Base-by-base conservation (phyloP, 2,888 invertebrate species). In the Oconnorella tubifera region DNA sequence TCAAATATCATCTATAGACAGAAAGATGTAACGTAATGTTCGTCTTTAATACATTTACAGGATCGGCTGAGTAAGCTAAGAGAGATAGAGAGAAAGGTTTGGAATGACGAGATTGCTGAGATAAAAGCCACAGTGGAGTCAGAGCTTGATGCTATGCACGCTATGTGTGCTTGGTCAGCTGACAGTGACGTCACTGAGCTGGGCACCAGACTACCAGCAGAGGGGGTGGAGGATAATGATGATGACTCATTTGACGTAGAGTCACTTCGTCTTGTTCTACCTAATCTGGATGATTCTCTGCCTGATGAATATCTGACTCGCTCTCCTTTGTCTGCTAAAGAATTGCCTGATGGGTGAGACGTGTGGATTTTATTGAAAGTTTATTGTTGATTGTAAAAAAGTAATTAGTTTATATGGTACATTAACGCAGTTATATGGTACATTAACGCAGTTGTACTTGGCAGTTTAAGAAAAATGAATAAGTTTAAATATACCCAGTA, bases 61-160 rank as follows among this genome's bases (percentile, higher is more conserved):
- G 71, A 72, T 23, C 68, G 72, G 48, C 66, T 70, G 10, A 68
- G 70, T 33, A 73, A 74, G 28, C 74, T 75, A 33, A 73, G 75
- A 31, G 75, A 75, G 33, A 61, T 70, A 1, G 70, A 69, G 49
- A 62, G 68, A 50, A 65, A 62, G 48, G 58, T 70, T 14, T 71
- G 63, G 60, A 56, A 50, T 1, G 33, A 40, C 25, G 69, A 64
- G 3, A 50, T 66, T 33, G 57, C 32, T 10, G 64, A 68, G 29
- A 67, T 71, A 67, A 33, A 70, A 31, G 56, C 53, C 2, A 10
- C 25, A 19, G 59, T 74, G n/a, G 68, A 72, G 29, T 66, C 70
- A 25, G 71, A 67, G 56, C 65, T 74, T 2, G 65, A 69, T 57
- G 62, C 63, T 28, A 70, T 73, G 57, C 65, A 71, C 28, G 69